phyloP scores from a whole-genome alignment of 1,140 invertebrate species.

The Orchesella cincta region DNA sequence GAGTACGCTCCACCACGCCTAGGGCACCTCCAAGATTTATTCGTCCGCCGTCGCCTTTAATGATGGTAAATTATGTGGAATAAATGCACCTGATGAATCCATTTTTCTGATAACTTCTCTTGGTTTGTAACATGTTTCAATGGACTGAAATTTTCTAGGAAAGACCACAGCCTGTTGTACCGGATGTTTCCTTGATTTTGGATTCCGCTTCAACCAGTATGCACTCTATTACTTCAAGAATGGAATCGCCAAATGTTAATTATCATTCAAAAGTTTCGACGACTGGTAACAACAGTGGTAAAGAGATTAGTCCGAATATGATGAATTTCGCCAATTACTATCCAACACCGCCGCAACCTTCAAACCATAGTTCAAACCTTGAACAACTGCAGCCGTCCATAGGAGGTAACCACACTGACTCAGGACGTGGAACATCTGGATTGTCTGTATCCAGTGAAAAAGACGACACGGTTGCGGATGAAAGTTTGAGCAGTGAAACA shows the following conservation, averaged over 20 bases:
- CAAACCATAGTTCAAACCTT: too few species aligned
- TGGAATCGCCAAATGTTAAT: neutral
- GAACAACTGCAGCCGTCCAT: neutral
- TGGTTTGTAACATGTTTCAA: too few species aligned
- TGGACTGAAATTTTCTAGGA: conserved; percentile 29
- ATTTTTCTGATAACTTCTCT: conserved; percentile 12
- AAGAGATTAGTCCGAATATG: neutral
- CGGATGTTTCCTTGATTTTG: conserved; percentile 40
- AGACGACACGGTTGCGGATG: too few species aligned
- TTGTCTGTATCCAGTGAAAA: too few species aligned
- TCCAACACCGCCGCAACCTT: neutral
- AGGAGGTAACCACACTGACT: too few species aligned
- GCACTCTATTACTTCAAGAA: neutral
- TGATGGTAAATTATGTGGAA: neutral
- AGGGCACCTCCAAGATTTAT: conserved; percentile 11
- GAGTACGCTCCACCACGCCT: neutral
- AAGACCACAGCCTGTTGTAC: conserved; percentile 29
- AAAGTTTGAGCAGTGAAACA: neutral
- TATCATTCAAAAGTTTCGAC: neutral
- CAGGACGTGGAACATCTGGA: neutral
- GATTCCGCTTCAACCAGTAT: conserved; percentile 25
- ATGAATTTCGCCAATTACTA: neutral
- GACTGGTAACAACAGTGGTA: neutral
- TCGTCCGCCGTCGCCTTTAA: neutral
- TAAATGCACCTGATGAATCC: neutral